Evolutionary conservation across 2,888 invertebrate genomes (phyloP).

Genomic region (Lasioglossum leucozonium): DNA sequence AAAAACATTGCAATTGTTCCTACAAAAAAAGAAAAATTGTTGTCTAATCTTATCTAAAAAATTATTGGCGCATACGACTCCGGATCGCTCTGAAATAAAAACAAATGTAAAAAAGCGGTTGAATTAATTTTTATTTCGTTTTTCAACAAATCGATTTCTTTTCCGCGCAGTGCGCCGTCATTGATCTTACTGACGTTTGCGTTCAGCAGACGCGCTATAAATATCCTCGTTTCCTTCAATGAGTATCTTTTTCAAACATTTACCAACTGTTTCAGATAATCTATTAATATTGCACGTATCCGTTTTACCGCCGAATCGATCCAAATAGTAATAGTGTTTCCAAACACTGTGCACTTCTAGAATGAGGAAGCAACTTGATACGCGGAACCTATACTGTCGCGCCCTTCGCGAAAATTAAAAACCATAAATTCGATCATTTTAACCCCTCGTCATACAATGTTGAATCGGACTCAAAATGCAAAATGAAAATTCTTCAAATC

Average conservation of each 20-base stretch:
- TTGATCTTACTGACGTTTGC: conserved; percentile 66
- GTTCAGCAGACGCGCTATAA: not conserved
- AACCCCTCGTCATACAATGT: not conserved
- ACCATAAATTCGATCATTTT: not conserved
- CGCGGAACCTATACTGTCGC: not conserved
- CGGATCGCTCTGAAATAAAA: not conserved
- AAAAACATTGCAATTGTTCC: not conserved
- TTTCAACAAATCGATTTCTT: not conserved
- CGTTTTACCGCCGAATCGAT: conserved; percentile 20
- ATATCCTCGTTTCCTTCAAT: not conserved
- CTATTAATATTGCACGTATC: not conserved
- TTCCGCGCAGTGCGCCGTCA: conserved; percentile 64
- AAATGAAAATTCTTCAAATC: not conserved
- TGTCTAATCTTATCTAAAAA: not conserved
- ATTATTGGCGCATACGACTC: not conserved
- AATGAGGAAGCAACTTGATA: conserved; percentile 31
- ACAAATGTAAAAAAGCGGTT: not conserved
- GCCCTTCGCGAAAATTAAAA: not conserved
- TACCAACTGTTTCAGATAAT: not conserved
- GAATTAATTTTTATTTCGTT: not conserved
- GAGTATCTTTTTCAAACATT: not conserved
- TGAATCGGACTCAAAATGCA: not conserved
- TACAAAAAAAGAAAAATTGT: not conserved
- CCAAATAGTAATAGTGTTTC: not conserved
- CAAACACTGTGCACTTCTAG: not conserved